phyloP scores from a whole-genome alignment of 2,797 vertebrate genomes.

The Crocodylus rhombifer region DNA sequence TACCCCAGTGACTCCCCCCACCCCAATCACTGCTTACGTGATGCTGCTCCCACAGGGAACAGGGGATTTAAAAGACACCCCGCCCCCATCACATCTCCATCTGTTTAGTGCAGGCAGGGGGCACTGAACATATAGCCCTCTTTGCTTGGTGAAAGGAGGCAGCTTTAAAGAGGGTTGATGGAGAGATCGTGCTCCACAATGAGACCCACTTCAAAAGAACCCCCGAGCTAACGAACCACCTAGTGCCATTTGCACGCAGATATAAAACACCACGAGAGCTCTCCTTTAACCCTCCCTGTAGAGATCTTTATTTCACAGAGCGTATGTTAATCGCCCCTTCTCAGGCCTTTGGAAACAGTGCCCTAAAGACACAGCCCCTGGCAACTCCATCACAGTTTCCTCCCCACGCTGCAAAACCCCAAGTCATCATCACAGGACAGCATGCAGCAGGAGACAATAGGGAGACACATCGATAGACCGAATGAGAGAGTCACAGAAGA shows the following conservation, averaged over 20 bases:
- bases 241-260: no score
- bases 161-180: neutral
- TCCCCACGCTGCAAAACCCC: conserved; percentile 41
- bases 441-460: conserved; percentile 48
- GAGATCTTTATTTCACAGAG: neutral
- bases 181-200: rapidly evolving
- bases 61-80: rapidly evolving
- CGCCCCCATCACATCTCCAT: neutral
- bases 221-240: neutral
- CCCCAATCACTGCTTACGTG: neutral
- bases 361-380: neutral
- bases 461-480: conserved; percentile 6
- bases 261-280: neutral
- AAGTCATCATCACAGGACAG: conserved; percentile 40
- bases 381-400: conserved; percentile 32
- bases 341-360: neutral
- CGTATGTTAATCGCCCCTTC: conserved; percentile 28
- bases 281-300: neutral
- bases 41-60: neutral
- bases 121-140: neutral
- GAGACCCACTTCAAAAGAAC: neutral
- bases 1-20: neutral
- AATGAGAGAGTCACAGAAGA: neutral
- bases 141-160: neutral
- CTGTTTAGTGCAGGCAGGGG: neutral